Base-by-base conservation (phyloP, 2,113 vertebrate species). In the Gasterosteus aculeatus region DNA sequence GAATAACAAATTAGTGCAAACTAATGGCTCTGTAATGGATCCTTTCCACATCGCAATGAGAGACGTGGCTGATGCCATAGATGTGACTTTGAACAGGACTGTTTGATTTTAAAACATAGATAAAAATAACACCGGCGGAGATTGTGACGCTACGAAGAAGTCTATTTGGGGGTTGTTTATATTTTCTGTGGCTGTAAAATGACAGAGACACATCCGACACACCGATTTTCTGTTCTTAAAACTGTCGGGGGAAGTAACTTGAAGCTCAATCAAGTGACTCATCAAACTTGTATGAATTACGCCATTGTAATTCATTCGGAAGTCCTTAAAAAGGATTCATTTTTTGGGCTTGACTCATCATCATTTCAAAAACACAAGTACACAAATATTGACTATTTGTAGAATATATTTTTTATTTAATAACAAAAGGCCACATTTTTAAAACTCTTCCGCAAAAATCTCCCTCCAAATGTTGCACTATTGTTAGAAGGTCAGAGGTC, bases 1-100 rank as follows among this genome's bases (percentile, higher is more conserved):
- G 80, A 87, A 85, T 75, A 85, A 88, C 75, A 81, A 74, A 86
- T 87, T 75, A 82, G 22, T 8, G 46, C 77, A 77, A 87, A 88
- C 68, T 81, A 87, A 92, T 82, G 66, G 75, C 59, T 29, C 58
- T 11, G 15, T 83, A 84, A 89, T 87, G 76, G 78, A 81, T 58
- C 19, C 9, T 74, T 69, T 61, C 65, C 41, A 38, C 3, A 3
- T 69, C 8, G 78, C 39, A 71, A 53, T 18, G 59, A 73, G 56
- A 66, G 46, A 49, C 44, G n/a, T 4, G 26, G 46, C 41, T 11
- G 70, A 77, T 69, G 63, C 77, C 80, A 65, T 29, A 60, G 72
- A 53, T 69, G 63, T 86, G 85, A 86, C 76, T 67, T 72, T 85
- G 66, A 91, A 77, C 83, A 82, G 69, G 74, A 72, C 69, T 35